A percentile compares a stretch with the other conserved stretches of the same genome.
Conservation (phyloP, 2,888 invertebrate genomes). For the Nesidiocoris tenuis region DNA sequence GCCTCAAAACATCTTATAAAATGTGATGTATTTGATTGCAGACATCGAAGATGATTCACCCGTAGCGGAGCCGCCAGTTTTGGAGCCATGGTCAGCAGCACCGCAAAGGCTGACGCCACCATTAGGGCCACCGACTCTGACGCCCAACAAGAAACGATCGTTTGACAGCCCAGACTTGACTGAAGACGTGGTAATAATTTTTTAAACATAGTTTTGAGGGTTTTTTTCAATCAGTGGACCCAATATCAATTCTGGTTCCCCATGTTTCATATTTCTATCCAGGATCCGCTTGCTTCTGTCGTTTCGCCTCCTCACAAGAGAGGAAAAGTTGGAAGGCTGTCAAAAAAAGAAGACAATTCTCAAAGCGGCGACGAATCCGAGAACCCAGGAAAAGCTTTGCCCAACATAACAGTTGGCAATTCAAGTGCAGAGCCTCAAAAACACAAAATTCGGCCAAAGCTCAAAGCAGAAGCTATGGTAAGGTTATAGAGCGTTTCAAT, state of each 20-base stretch:
- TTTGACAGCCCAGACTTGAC: constrained; percentile 21
- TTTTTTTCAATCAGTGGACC: no score
- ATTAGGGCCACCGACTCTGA: constrained; percentile 48
- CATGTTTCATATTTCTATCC: neutral
- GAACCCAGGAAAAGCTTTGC: neutral
- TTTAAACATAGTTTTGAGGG: no score
- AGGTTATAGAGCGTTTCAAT: no score
- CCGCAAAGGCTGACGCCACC: constrained; percentile 32
- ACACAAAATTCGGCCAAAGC: constrained; percentile 63
- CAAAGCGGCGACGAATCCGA: neutral
- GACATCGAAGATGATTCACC: constrained; percentile 25
- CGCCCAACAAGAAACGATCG: constrained; percentile 48
- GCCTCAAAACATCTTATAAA: no score
- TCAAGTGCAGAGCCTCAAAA: constrained; percentile 4
- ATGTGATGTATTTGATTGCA: no score
- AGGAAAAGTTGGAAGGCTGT: constrained; percentile 78
- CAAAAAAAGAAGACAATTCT: constrained; percentile 62
- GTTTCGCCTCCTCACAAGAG: constrained; percentile 64
- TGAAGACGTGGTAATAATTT: constrained; percentile 3
- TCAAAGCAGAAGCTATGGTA: constrained; percentile 68
- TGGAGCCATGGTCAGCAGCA: constrained; percentile 49
- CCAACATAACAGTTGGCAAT: neutral
- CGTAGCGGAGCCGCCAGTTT: constrained; percentile 48
- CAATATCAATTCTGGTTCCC: no score
- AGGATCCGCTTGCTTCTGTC: constrained; percentile 4